Conservation (phyloP, 2,797 vertebrate species). For the Uromys caudimaculatus region DNA sequence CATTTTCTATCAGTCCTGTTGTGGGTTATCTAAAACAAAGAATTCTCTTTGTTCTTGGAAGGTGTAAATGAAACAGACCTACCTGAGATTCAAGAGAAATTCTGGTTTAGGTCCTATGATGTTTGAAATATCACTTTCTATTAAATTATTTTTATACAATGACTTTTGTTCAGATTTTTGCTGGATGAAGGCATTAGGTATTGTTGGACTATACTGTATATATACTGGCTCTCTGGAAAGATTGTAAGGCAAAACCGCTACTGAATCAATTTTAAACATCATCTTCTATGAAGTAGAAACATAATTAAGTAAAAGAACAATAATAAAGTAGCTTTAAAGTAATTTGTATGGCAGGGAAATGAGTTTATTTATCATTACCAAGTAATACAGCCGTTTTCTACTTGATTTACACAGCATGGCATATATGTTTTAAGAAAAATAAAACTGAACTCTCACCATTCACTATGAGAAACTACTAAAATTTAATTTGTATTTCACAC, state of each 20-base stretch:
- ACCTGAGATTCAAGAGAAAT: slow-evolving; percentile 1
- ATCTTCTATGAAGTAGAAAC: not conserved
- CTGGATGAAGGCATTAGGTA: not conserved
- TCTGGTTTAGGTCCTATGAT: not conserved
- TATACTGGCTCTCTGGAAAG: not conserved
- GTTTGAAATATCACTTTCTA: not conserved
- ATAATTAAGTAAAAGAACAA: slow-evolving; percentile 17
- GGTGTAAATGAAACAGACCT: slow-evolving; percentile 29
- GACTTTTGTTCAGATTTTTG: not conserved
- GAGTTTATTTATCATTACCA: not conserved
- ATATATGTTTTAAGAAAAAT: not conserved
- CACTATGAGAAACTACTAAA: not conserved
- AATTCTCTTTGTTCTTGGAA: slow-evolving; percentile 61
- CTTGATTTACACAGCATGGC: not conserved
- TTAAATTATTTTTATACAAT: not conserved
- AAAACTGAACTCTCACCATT: not conserved
- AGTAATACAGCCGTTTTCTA: not conserved
- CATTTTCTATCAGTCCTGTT: slow-evolving; percentile 64
- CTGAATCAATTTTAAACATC: not conserved
- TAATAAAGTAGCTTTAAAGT: not conserved
- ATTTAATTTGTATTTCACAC: not conserved
- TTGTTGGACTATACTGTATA: not conserved
- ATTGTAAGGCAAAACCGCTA: not conserved
- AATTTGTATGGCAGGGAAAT: not conserved
- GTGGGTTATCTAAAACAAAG: slow-evolving; percentile 56